Base-by-base conservation (phyloP, 1,140 invertebrate genomes). In the Lasioglossum baleicum region DNA sequence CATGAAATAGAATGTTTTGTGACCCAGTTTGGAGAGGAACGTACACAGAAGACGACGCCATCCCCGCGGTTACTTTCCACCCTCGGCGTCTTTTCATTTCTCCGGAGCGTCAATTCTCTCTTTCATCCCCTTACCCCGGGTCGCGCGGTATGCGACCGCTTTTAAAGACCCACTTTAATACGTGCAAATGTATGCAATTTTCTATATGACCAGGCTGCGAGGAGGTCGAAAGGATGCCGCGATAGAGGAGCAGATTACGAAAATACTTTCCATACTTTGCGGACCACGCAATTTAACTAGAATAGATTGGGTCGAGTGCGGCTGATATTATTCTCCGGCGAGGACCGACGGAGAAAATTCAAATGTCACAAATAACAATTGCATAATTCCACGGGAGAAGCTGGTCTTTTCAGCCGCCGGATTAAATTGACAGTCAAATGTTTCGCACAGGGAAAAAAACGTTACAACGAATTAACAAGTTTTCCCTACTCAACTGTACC, bases 161-260 rank as follows among this genome's bases (percentile, higher is more conserved):
- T 81, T 73, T 66, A 69, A 53, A 84, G 53, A 77, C 66, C 17
- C 17, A 3, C 65, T 78, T 77, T 84, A 71, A 51, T 71, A 77
- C 75, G 67, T 26, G 67, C 68, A 42, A 77, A 71, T 63, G 67
- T 67, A 77, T 51, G 53, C 58, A 42, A 61, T 70, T 70, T 51
- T 7, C 51, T 40, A 6, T n/a, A 15, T 6, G 56, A 70, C 22
- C 13, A 60, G 11, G 11, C 15, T n/a, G 22, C 2, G 7, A 17
- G 44, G n/a, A 17, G 44, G n/a, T 53, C 56, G 35, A 71, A 77
- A 22, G 56, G 31, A 22, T 26, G 65, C 20, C 53, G 31, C 17
- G 40, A 15, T 13, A 35, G 58, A 61, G 13, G 20, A 48, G 31
- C 7, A 0, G 10, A 5, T 17, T 7, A n/a, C 2, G n/a, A 22